Evolutionary conservation across 2,113 vertebrate species (phyloP).

Genomic region (Sapajus apella): DNA sequence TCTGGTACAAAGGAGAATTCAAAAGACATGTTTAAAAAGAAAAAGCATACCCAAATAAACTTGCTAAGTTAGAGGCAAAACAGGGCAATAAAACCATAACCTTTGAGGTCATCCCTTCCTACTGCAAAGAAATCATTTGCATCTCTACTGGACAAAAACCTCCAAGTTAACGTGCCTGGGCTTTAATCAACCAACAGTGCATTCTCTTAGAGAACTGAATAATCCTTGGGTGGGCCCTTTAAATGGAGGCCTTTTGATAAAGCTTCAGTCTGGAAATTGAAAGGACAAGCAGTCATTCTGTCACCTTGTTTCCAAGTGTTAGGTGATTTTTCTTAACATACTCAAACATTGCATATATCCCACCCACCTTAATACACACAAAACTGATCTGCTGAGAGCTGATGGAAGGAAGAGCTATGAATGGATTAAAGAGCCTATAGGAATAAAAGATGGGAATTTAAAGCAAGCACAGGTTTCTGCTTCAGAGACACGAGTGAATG

Average conservation of each 20-base stretch:
- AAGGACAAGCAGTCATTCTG: constrained; percentile 32
- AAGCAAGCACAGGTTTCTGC: constrained; percentile 23
- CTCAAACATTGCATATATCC: not conserved
- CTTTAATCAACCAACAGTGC: constrained; percentile 30
- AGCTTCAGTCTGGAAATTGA: not conserved
- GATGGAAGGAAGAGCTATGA: not conserved
- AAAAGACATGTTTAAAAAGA: constrained; percentile 16
- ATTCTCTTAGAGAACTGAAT: not conserved
- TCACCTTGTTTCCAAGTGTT: constrained; percentile 43
- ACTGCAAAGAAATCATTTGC: constrained; percentile 44
- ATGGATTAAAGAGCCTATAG: not conserved
- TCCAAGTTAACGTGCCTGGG: constrained; percentile 2
- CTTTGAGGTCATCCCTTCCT: not conserved
- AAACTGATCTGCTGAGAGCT: not conserved
- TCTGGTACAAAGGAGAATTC: constrained; percentile 34
- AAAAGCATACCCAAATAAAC: constrained; percentile 16
- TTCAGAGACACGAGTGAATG: not conserved
- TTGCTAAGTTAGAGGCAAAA: constrained; percentile 53
- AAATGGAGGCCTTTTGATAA: constrained; percentile 35
- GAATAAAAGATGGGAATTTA: not conserved
- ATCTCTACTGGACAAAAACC: constrained; percentile 2
- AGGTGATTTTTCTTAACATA: constrained; percentile 30
- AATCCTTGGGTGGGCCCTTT: constrained; percentile 2
- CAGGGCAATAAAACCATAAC: not conserved
- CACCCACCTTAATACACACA: not conserved